Evolutionary conservation across 2,797 vertebrate species (phyloP).

Genomic region (Enteromius paludinosus): DNA sequence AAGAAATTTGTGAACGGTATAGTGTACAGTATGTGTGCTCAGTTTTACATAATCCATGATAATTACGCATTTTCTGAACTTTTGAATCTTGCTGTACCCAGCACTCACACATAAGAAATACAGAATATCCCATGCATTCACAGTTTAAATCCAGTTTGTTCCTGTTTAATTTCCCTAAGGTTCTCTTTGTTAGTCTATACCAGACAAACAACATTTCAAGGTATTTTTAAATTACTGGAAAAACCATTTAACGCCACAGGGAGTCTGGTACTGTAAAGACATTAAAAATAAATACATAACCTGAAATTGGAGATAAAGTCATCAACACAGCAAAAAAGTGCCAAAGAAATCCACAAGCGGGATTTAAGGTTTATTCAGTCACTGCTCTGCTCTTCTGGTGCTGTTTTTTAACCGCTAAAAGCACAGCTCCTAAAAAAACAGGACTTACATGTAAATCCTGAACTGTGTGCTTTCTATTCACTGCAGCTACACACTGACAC

Average conservation of each 20-base stretch:
- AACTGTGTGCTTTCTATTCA: constrained; percentile 49
- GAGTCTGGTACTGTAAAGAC: constrained; percentile 57
- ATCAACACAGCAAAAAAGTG: constrained; percentile 47
- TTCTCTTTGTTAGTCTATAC: constrained; percentile 70
- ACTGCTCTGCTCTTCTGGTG: constrained; percentile 32
- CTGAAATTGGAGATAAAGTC: constrained; percentile 63
- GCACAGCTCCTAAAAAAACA: constrained; percentile 32
- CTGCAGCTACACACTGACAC: constrained; percentile 29
- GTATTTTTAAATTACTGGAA: constrained; percentile 75
- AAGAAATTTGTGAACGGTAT: too few species aligned
- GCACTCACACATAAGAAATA: neutral
- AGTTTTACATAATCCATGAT: neutral
- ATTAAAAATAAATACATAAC: constrained; percentile 67
- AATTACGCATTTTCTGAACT: constrained; percentile 1
- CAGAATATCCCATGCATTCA: neutral
- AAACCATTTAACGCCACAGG: constrained; percentile 68
- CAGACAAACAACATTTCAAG: constrained; percentile 71
- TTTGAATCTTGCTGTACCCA: neutral
- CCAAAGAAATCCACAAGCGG: constrained; percentile 42
- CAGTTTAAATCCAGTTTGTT: constrained; percentile 64
- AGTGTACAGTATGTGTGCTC: neutral
- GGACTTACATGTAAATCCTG: constrained; percentile 41
- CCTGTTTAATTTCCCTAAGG: constrained; percentile 73
- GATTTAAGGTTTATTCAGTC: constrained; percentile 39
- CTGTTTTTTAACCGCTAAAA: constrained; percentile 41